Evolutionary conservation across 1,140 invertebrate species (phyloP).

Genomic region (Pectinophora gossypiella): DNA sequence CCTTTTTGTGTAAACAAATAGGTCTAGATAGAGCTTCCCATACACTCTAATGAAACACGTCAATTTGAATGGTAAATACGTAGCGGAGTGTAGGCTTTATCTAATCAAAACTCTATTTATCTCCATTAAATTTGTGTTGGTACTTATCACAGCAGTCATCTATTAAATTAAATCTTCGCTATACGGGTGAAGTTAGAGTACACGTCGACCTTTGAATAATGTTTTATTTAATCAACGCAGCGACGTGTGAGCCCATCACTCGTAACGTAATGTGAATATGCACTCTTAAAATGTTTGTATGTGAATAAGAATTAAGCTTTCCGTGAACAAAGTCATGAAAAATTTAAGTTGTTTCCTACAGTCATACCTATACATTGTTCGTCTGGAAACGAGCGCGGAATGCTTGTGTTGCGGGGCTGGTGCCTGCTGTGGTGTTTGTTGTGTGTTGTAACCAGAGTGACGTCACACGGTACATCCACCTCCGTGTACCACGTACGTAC

Average conservation of each 20-base stretch:
- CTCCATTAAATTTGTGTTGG: slow-evolving; percentile 39
- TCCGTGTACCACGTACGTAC: neutral
- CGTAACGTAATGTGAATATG: too few relatives aligned
- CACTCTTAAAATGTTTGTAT: too few relatives aligned
- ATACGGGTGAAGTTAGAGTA: slow-evolving; percentile 45
- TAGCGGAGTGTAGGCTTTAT: too few relatives aligned
- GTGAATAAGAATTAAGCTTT: too few relatives aligned
- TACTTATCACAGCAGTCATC: slow-evolving; percentile 42
- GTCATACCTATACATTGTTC: too few relatives aligned
- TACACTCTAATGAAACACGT: too few relatives aligned
- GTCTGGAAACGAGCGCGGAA: neutral
- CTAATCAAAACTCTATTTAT: slow-evolving; percentile 59
- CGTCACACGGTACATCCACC: slow-evolving; percentile 31
- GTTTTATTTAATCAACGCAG: neutral
- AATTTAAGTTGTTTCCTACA: too few relatives aligned
- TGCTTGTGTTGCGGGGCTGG: neutral
- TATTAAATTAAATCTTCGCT: slow-evolving; percentile 64
- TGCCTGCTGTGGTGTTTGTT: slow-evolving; percentile 38
- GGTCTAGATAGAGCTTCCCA: too few relatives aligned
- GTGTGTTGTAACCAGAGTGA: slow-evolving; percentile 55
- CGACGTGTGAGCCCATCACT: too few relatives aligned
- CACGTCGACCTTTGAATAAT: neutral
- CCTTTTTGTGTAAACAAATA: too few relatives aligned
- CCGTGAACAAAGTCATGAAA: too few relatives aligned
- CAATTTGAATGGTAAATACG: too few relatives aligned